A percentile compares a stretch with the other conserved stretches of the same genome.
These are phyloP conservation scores for Clarias macrocephalus DNA, from an alignment of 2,113 vertebrate species.

Conservation along the genomic window DNA sequence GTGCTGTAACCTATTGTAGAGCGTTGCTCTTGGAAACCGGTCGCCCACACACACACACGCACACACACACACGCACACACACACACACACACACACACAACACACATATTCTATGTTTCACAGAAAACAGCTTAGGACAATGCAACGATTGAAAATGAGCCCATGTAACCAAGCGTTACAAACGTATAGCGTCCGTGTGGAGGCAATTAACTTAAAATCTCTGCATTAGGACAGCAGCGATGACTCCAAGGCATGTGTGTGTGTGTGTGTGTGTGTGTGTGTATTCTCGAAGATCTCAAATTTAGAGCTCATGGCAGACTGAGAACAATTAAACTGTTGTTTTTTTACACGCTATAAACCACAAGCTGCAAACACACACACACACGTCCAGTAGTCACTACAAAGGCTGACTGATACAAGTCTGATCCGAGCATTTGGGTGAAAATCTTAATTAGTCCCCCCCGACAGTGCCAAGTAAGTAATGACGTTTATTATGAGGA, in stretches of 20 bases:
- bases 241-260: neutral
- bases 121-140: neutral
- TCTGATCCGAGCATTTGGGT: neutral
- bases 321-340: neutral
- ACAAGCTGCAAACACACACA: neutral
- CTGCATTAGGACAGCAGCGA: neutral
- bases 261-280: neutral
- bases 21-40: slow-evolving; percentile 46
- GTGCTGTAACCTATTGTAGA: slow-evolving; percentile 46
- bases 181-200: neutral
- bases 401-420: neutral
- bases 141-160: neutral
- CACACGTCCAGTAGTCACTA: neutral
- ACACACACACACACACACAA: slow-evolving; percentile 6
- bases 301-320: neutral
- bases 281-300: neutral
- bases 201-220: neutral
- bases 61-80: neutral
- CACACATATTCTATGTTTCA: neutral
- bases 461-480: neutral
- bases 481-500: neutral
- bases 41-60: slow-evolving; percentile 26
- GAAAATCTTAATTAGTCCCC: neutral
- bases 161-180: neutral
- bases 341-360: neutral